Evolutionary conservation across 35 echinoderm and acorn worm genomes (phyloP), one percentile per base, ranked within the genome.

Genomic region (Apostichopus parvimensis): DNA sequence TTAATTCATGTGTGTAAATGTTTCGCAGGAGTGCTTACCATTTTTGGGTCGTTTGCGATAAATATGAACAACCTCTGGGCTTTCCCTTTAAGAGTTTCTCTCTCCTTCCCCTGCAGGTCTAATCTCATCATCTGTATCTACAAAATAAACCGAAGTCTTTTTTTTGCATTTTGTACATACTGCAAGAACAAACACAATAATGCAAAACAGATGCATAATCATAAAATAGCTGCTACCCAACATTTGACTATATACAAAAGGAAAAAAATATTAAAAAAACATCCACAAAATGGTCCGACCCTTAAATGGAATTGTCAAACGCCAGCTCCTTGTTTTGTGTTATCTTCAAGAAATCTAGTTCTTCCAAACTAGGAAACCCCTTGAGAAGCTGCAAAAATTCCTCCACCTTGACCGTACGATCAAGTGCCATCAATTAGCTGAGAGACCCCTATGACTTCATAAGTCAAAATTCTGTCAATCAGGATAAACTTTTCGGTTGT

Each of bases 381-480:
- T 82, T 82, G 34, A 82, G 55, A 25, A 82, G 79, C 79, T 82
- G 79, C 79, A 82, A 82, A 80, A 82, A 45, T 55, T 82, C 79
- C 52, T 20, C 11, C 45, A 55, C 79, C 79, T 82, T 82, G 79
- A 82, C 24, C 24, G 6, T 17, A 82, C 17, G 34, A 18, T 82
- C 79, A 82, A 82, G 45, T 55, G 52, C 79, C 79, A 82, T 17
- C 79, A 82, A 45, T 82, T 6, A 82, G 45, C 10, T 55, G 79
- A 82, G 9, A 56, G 53, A 82, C 79, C 18, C 64, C 34, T 1
- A 18, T 68, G 64, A 68, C 64, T 68, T 68, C 13, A 18, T 17
- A 68, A 68, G 64, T 68, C 79, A 2, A 82, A 45, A 11, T 2
- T 2, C 54, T 82, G 79, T 45, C 79, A 54, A 82, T 82, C 79